These are phyloP conservation scores for Taenaris catops DNA, from an alignment of 2,888 invertebrate species.

Conservation along the genomic window DNA sequence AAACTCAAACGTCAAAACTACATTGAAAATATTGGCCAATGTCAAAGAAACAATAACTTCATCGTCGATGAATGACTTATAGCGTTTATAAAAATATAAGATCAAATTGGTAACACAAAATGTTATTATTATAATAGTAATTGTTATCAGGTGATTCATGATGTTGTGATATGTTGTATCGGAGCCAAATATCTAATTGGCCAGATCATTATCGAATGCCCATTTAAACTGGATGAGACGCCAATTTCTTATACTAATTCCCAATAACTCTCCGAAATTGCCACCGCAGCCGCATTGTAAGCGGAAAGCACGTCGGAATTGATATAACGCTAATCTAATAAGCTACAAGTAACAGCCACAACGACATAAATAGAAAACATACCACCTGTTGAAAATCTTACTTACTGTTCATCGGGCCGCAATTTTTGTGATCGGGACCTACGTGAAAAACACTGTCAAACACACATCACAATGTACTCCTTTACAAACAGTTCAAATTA, in stretches of 20 bases:
- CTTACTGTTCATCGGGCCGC: conserved; percentile 78
- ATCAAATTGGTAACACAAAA: too few species aligned
- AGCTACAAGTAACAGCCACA: conserved; percentile 66
- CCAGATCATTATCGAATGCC: too few species aligned
- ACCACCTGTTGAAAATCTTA: conserved; percentile 67
- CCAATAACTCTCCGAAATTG: conserved; percentile 30
- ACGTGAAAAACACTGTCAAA: conserved; percentile 77
- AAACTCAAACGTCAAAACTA: too few species aligned
- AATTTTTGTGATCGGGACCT: conserved; percentile 79
- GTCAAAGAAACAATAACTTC: too few species aligned
- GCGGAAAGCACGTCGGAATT: conserved; percentile 45
- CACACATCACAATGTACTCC: conserved; percentile 66
- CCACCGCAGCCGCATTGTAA: conserved; percentile 37
- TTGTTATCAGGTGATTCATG: conserved; percentile 43
- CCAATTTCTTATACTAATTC: conserved; percentile 30
- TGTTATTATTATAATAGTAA: too few species aligned
- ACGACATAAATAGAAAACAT: conserved; percentile 57
- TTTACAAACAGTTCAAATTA: conserved; percentile 45
- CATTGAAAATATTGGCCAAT: too few species aligned
- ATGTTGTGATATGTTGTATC: conserved; percentile 39
- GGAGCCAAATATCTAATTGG: conserved; percentile 53
- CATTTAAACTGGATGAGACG: conserved; percentile 32
- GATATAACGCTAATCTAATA: conserved; percentile 44
- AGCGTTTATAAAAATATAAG: too few species aligned
- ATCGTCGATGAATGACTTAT: too few species aligned